These are phyloP conservation scores for Palythoa caribaeorum DNA, from an alignment of 92 coral and sea anemone species.

Conservation along the genomic window DNA sequence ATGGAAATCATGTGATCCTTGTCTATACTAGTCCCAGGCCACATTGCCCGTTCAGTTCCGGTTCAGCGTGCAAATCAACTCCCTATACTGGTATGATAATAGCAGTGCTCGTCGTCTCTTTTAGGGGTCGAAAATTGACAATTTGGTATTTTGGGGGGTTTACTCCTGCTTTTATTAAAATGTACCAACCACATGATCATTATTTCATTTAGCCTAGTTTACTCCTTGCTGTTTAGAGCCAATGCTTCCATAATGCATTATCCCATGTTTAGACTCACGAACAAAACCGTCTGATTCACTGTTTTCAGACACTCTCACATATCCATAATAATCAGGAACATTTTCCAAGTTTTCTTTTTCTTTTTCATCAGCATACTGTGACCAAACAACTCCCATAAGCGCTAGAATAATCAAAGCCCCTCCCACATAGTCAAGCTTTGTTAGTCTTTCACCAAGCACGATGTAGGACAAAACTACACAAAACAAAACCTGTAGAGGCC, in stretches of 20 bases:
- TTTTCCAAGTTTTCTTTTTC: constrained; percentile 35
- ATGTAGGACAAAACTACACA: constrained; percentile 83
- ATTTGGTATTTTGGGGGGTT: too few species aligned
- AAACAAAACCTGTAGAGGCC: constrained; percentile 87
- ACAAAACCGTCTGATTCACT: constrained; percentile 55
- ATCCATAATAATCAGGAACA: constrained; percentile 52
- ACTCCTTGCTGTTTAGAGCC: neutral
- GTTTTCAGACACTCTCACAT: constrained; percentile 63
- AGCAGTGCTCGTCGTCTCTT: too few species aligned
- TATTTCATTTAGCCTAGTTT: neutral
- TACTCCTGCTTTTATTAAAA: too few species aligned
- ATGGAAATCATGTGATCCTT: too few species aligned
- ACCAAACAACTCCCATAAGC: constrained; percentile 82
- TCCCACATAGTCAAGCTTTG: constrained; percentile 67
- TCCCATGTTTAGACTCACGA: constrained; percentile 41
- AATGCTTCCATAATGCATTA: constrained; percentile 35
- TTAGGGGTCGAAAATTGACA: too few species aligned
- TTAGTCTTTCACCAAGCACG: constrained; percentile 76
- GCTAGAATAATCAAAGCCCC: constrained; percentile 74
- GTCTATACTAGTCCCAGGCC: too few species aligned
- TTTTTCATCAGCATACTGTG: constrained; percentile 71
- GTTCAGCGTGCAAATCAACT: too few species aligned
- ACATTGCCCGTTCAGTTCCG: too few species aligned
- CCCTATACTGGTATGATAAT: too few species aligned
- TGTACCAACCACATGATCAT: too few species aligned